Conservation (phyloP, 2,888 invertebrate species). For the Pachliopta kotzebuea region DNA sequence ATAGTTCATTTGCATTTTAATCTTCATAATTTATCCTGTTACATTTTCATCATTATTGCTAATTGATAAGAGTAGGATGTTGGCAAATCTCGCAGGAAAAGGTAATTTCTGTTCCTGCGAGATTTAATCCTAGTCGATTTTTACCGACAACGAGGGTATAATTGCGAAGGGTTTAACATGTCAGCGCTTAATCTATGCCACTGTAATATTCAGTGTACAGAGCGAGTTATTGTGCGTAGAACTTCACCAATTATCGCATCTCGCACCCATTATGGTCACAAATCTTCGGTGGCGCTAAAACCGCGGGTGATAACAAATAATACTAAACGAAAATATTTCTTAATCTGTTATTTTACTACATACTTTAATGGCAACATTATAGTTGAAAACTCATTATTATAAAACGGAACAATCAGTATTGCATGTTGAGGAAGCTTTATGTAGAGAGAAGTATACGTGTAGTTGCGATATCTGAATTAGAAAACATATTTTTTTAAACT, state of each 20-base stretch:
- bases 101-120: too few species aligned
- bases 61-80: too few species aligned
- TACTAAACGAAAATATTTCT: constrained; percentile 17
- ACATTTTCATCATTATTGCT: not conserved
- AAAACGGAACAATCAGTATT: too few species aligned
- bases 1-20: too few species aligned
- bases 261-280: constrained; percentile 60
- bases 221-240: constrained; percentile 67
- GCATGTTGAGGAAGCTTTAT: too few species aligned
- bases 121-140: too few species aligned
- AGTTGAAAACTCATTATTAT: not conserved
- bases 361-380: not conserved
- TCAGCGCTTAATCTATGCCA: constrained; percentile 48
- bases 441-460: too few species aligned
- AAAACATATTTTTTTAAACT: too few species aligned
- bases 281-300: constrained; percentile 54
- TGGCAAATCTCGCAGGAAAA: too few species aligned
- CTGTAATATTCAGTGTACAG: constrained; percentile 53
- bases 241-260: constrained; percentile 68
- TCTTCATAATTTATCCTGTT: too few species aligned
- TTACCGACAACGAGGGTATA: not conserved
- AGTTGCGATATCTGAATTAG: too few species aligned
- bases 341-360: constrained; percentile 26
- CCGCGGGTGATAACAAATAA: constrained; percentile 31
- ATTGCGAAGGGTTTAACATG: too few species aligned